phyloP scores from a whole-genome alignment of 2,113 vertebrate genomes.

The Salvelinus alpinus region DNA sequence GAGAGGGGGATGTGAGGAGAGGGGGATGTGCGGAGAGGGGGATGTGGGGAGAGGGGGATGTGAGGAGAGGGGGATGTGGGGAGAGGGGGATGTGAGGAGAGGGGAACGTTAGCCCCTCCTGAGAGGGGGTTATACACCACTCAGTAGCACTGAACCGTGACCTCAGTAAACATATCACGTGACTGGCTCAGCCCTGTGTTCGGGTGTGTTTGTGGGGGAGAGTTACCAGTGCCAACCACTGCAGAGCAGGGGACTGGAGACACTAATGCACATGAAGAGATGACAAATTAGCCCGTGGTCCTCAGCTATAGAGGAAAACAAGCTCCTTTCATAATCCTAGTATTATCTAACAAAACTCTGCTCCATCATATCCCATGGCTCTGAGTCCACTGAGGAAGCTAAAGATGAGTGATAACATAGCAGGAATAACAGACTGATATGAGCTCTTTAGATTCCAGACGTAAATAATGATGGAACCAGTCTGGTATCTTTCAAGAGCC shows the following conservation, averaged over 20 bases:
- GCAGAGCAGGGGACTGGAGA: conserved; percentile 29
- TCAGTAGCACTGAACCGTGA: conserved; percentile 63
- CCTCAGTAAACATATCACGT: conserved; percentile 65
- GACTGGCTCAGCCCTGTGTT: conserved; percentile 31
- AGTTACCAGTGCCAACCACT: conserved; percentile 44
- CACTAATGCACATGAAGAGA: conserved; percentile 56
- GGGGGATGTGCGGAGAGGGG: no score
- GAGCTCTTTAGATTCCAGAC: conserved; percentile 3
- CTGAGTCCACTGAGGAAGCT: conserved; percentile 4
- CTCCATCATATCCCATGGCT: conserved; percentile 3
- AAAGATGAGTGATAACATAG: conserved; percentile 19
- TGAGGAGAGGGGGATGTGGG: background rate
- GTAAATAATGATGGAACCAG: conserved; percentile 15
- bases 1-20: conserved; percentile 21
- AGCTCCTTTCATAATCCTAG: background rate
- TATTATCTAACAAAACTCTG: background rate
- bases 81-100: conserved; percentile 44
- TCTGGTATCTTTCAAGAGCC: background rate
- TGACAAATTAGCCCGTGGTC: conserved; percentile 59
- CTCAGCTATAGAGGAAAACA: background rate
- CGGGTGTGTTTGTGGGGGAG: conserved; percentile 33
- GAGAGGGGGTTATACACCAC: conserved; percentile 59
- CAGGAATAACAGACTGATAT: conserved; percentile 16
- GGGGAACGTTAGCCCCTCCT: conserved; percentile 18
- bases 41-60: no score